These are phyloP conservation scores for Acleris literana DNA, from an alignment of 2,888 invertebrate species.

Conservation along the genomic window DNA sequence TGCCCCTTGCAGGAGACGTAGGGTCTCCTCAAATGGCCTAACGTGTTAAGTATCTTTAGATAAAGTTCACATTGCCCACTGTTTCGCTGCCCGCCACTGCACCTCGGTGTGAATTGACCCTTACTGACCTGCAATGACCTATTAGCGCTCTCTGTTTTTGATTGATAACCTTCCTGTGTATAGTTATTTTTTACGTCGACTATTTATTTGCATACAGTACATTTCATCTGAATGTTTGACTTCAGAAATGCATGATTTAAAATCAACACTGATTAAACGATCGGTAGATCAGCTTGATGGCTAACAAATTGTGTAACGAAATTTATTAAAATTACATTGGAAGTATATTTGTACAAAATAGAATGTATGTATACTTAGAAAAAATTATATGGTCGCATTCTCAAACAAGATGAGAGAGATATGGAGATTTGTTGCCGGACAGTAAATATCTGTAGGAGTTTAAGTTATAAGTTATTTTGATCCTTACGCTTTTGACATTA, in stretches of 20 bases:
- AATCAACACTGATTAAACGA: background rate
- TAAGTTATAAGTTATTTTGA: too few relatives aligned
- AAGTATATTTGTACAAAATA: background rate
- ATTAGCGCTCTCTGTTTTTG: slow-evolving; percentile 27
- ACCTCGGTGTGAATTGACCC: background rate
- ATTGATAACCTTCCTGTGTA: slow-evolving; percentile 12
- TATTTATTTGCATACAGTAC: slow-evolving; percentile 21
- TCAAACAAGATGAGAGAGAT: background rate
- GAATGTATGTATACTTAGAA: background rate
- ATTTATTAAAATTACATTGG: background rate
- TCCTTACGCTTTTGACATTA: too few relatives aligned
- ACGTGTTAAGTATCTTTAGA: too few relatives aligned
- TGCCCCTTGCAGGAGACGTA: too few relatives aligned
- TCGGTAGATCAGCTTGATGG: background rate
- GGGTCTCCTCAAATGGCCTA: too few relatives aligned
- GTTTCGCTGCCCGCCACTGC: too few relatives aligned
- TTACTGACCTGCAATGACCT: slow-evolving; percentile 4
- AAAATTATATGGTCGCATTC: background rate
- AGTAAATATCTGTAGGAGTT: too few relatives aligned
- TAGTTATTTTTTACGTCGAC: slow-evolving; percentile 5
- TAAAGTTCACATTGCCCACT: too few relatives aligned
- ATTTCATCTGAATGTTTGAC: background rate
- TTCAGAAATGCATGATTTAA: background rate
- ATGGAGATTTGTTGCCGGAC: too few relatives aligned
- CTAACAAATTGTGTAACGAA: background rate